Percentiles rank a stretch among this genome's conserved stretches.
Conservation (phyloP, 2,888 invertebrate genomes). For the Calliopum simillimum region DNA sequence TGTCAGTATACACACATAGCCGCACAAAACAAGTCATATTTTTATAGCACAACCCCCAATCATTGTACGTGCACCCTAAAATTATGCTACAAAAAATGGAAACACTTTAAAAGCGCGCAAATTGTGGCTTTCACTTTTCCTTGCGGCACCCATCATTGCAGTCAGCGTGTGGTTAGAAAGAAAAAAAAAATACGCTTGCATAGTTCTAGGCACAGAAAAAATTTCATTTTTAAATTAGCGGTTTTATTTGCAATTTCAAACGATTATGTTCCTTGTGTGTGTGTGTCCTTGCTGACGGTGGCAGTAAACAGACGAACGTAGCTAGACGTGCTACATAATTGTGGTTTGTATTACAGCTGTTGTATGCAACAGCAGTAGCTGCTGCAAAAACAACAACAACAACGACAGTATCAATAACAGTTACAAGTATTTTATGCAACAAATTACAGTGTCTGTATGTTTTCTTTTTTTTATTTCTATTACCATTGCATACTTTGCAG, state of each 20-base stretch:
- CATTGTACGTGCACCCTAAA: conserved; percentile 20
- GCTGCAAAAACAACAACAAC: conserved; percentile 9
- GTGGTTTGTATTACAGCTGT: conserved; percentile 25
- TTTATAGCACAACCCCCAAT: neutral
- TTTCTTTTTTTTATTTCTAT: conserved; percentile 20
- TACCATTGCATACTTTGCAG: conserved; percentile 56
- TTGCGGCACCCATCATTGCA: neutral
- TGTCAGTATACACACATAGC: neutral
- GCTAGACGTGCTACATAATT: conserved; percentile 14
- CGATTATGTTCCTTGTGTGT: conserved; percentile 32
- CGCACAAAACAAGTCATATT: neutral
- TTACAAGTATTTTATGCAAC: neutral
- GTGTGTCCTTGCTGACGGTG: conserved; percentile 27
- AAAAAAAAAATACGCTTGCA: neutral
- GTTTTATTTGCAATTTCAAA: conserved; percentile 57
- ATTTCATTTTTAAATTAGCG: conserved; percentile 59
- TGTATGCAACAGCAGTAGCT: neutral
- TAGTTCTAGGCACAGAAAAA: conserved; percentile 21
- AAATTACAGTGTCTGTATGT: neutral
- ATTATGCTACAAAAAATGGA: conserved; percentile 5
- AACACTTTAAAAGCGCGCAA: conserved; percentile 10
- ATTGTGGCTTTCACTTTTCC: conserved; percentile 25
- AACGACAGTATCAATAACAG: neutral
- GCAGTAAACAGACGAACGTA: neutral
- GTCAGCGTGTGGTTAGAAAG: neutral